Evolutionary conservation across 2,888 invertebrate species (phyloP), one percentile per base, ranked within the genome.

Genomic region (Monochamus alternatus): DNA sequence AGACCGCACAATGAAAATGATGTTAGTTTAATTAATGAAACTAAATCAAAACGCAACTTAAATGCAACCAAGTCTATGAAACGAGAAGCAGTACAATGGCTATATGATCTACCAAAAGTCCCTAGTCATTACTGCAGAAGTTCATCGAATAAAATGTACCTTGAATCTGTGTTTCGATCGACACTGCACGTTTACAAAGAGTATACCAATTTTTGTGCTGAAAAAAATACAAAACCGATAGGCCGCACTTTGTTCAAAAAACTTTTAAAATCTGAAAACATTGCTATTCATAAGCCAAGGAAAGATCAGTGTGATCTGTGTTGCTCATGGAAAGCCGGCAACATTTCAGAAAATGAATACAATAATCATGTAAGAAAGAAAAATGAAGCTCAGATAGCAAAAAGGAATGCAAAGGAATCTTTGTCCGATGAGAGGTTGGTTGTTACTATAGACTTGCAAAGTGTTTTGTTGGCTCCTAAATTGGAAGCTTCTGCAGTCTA

Each of bases 381-480:
- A 44, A 60, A 70, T 47, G 70, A 55, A 60, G 38, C 70, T 51
- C n/a, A 60, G 10, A 31, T 8, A 12, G 65, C 65, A 7, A 65
- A 65, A 12, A 31, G 22, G 14, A 14, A 38, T 44, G 65, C 65
- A 31, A 44, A 65, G 14, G 65, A 65, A 38, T 65, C 65, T 12
- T 8, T 65, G 51, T 5, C 66, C 32, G 55, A 58, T 22, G 14
- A 22, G 14, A 73, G 75, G 31, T 38, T 10, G 9, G 71, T 76
- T 58, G 70, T 73, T 60, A 73, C 73, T 12, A 70, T 75, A 74
- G 75, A 75, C 70, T 51, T 75, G 22, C 67, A 79, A 22, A 69
- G 70, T 65, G 75, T 75, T 14, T 30, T 77, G 10, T 59, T 75
- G 47, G 52, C 73, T 58, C 76, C 78, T 38, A 65, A 65, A 52